These are phyloP conservation scores for Caerostris extrusa DNA, from an alignment of 1,140 invertebrate species.

Conservation along the genomic window DNA sequence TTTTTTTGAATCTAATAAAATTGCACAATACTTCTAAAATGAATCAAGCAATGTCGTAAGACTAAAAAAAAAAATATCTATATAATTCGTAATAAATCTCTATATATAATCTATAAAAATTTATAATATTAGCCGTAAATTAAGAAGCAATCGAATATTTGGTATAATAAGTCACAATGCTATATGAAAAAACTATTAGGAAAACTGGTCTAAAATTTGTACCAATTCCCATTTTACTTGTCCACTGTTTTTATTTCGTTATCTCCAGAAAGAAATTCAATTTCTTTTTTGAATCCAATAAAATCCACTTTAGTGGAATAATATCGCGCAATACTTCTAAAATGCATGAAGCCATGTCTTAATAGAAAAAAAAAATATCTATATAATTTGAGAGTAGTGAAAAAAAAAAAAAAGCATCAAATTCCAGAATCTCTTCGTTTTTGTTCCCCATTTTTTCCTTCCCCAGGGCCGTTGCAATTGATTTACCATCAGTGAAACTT, in stretches of 20 bases:
- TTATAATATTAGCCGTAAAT: too few species aligned
- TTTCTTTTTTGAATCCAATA: not conserved
- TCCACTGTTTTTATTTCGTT: not conserved
- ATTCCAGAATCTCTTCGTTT: not conserved
- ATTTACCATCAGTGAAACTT: conserved; percentile 62
- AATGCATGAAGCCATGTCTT: not conserved
- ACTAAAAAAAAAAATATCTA: too few species aligned
- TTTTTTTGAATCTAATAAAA: conserved; percentile 16
- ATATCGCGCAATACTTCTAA: not conserved
- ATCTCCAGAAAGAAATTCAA: not conserved
- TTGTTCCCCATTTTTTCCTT: not conserved
- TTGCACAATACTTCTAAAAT: not conserved
- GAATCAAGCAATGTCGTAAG: too few species aligned
- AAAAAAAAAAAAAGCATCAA: conserved; percentile 21
- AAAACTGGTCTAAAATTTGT: too few species aligned
- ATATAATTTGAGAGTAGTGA: not conserved
- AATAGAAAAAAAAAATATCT: not conserved
- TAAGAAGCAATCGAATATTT: too few species aligned
- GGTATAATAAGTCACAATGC: too few species aligned
- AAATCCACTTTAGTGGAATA: not conserved
- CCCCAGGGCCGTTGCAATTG: conserved; percentile 32
- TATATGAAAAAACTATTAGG: too few species aligned
- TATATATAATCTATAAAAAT: too few species aligned
- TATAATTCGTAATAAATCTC: too few species aligned
- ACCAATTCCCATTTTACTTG: not conserved